Conservation (phyloP, 2,888 invertebrate species). For the Ophion ellenae region DNA sequence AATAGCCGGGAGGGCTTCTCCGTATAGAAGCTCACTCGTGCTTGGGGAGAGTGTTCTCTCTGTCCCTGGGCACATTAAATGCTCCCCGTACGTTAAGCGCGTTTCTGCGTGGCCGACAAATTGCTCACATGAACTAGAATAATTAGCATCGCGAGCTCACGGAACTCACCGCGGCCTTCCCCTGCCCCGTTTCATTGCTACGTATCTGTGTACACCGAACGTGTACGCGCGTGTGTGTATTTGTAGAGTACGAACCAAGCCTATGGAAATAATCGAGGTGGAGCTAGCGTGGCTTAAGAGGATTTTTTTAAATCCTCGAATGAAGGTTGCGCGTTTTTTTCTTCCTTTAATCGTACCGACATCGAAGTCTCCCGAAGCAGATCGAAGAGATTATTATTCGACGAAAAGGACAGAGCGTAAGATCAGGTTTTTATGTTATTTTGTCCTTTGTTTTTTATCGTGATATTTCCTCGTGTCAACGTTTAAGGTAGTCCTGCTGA, state of each 20-base stretch:
- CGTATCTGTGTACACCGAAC: background rate
- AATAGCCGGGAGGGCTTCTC: slow-evolving; percentile 76
- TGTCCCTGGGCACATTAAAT: slow-evolving; percentile 76
- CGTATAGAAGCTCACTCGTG: slow-evolving; percentile 46
- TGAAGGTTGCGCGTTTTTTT: slow-evolving; percentile 4
- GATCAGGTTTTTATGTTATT: slow-evolving; percentile 4
- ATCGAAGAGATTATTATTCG: slow-evolving; percentile 1
- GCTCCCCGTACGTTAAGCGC: slow-evolving; percentile 65
- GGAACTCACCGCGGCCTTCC: slow-evolving; percentile 63
- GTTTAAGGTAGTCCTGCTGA: background rate
- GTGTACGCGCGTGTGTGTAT: background rate
- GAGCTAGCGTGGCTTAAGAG: background rate
- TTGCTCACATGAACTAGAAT: slow-evolving; percentile 82
- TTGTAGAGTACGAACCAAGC: slow-evolving; percentile 9
- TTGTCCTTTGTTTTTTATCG: background rate
- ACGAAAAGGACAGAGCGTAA: background rate
- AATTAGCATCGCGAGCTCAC: slow-evolving; percentile 79
- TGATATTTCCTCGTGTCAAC: background rate
- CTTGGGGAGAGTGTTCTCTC: slow-evolving; percentile 24
- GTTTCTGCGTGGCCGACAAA: slow-evolving; percentile 78
- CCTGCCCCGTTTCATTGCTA: slow-evolving; percentile 31
- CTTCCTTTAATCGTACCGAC: background rate
- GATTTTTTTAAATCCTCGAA: slow-evolving; percentile 16
- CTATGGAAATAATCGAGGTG: background rate
- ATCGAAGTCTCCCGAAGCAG: background rate